phyloP scores from a whole-genome alignment of 2,113 vertebrate genomes.

The Nothoprocta perdicaria region DNA sequence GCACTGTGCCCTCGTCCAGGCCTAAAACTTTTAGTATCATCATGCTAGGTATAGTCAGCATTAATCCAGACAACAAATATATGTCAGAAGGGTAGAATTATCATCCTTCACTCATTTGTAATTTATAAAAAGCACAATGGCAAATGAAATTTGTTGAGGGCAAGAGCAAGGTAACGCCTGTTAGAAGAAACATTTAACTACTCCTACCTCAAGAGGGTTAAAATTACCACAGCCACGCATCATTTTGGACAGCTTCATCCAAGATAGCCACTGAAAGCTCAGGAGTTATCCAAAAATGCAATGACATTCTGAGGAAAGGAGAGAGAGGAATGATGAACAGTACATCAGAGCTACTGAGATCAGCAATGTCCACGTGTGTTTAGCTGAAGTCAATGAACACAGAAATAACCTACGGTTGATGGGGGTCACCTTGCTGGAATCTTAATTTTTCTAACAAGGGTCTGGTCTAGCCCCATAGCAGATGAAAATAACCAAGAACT shows the following conservation, averaged over 20 bases:
- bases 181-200: not conserved
- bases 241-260: not conserved
- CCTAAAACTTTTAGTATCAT: rapidly evolving
- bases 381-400: not conserved
- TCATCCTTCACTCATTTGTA: not conserved
- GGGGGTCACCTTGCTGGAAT: not conserved
- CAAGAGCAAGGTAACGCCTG: rapidly evolving
- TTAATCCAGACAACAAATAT: not conserved
- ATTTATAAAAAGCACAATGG: not conserved
- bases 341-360: not conserved
- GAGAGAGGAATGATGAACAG: not conserved
- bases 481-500: not conserved
- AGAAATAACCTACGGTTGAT: not conserved
- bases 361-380: not conserved
- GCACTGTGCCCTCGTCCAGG: not conserved
- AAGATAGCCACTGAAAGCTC: not conserved
- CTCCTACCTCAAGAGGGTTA: not conserved
- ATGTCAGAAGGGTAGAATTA: not conserved
- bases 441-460: not conserved
- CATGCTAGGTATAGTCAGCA: rapidly evolving
- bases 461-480: not conserved
- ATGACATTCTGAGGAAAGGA: not conserved
- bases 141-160: not conserved
- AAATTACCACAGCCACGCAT: not conserved
- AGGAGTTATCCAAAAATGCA: not conserved